These are phyloP conservation scores for Rhinopithecus roxellana DNA, from an alignment of 2,113 vertebrate genomes.

Conservation along the genomic window DNA sequence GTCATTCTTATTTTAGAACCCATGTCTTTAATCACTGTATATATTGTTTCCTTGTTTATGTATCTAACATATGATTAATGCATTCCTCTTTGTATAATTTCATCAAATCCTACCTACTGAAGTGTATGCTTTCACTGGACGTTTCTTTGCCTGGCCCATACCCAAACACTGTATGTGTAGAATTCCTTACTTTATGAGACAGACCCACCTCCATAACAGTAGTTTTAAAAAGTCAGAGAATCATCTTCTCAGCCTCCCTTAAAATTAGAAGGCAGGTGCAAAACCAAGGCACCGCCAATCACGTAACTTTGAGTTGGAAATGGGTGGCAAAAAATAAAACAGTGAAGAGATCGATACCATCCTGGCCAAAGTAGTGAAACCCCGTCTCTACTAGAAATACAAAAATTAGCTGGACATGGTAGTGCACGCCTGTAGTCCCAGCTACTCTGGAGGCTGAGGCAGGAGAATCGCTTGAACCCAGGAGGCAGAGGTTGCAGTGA, in stretches of 20 bases:
- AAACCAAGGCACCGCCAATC: neutral
- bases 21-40: neutral
- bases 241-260: neutral
- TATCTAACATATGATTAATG: neutral
- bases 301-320: neutral
- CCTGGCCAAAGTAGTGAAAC: no score
- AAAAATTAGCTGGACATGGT: no score
- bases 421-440: no score
- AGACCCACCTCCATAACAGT: neutral
- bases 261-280: neutral
- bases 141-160: neutral
- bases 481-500: no score
- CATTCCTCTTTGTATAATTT: neutral
- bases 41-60: neutral
- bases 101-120: neutral
- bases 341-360: no score
- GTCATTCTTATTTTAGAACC: neutral
- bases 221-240: neutral
- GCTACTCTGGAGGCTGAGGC: no score
- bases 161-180: neutral
- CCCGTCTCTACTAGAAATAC: no score
- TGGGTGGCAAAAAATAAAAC: no score
- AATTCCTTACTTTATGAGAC: neutral
- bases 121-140: neutral
- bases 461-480: no score